Base-by-base conservation (phyloP, 2,888 invertebrate species). In the Ceratothoa steindachneri region DNA sequence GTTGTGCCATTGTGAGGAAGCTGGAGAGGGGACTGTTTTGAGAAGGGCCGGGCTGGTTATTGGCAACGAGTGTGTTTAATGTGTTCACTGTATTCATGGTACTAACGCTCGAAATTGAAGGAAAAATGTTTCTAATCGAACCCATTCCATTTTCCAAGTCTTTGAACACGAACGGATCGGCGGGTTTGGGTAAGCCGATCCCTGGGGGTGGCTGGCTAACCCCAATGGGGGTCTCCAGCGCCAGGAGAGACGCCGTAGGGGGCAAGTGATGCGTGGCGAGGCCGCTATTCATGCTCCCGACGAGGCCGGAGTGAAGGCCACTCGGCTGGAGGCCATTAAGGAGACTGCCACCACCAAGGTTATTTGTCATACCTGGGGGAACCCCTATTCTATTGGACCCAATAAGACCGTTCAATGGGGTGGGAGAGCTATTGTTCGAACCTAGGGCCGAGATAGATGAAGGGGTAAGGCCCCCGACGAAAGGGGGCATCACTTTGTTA, bases 71-170 rank as follows among this genome's bases (percentile, higher is more conserved):
- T 41, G 76, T 74, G 41, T 76, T 77, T 30, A 75, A 71, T 7
- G 75, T 71, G 52, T 75, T 77, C 24, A 77, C 67, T 28, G 77
- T 76, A 65, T 76, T 77, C 73, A 78, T 71, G 22, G 78, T 75
- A 60, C 67, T 85, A 80, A 84, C 84, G 71, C 86, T 84, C 81
- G 85, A 85, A 75, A 85, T 84, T 82, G 85, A 84, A 55, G 86
- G 86, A 78, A 86, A 82, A 75, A 86, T 82, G 52, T 85, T 84
- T 68, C 55, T 7, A 15, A 41, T 41, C 7, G 41, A 41, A 15
- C 85, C 81, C 51, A 86, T 81, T 51, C 85, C 84, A 74, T 86
- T 85, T 80, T 86, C 85, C 86, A 87, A 87, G 82, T 87, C 88
- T 83, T 87, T 87, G 81, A 86, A 83, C 73, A 74, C 64, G 72